phyloP scores from a whole-genome alignment of 2,797 vertebrate genomes.

The Pogonophryne albipinna region DNA sequence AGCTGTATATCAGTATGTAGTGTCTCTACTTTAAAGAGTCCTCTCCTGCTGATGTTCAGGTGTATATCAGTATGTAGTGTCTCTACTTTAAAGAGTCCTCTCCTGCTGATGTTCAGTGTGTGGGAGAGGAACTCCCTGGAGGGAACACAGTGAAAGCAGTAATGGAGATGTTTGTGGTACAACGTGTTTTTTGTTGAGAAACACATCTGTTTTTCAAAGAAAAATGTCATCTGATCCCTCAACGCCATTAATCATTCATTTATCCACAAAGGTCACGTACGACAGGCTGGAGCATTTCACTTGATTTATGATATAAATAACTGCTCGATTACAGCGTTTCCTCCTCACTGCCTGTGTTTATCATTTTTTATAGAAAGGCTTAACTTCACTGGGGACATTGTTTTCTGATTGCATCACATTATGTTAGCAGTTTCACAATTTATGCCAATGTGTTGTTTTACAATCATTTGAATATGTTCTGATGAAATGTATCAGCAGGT shows the following conservation, averaged over 20 bases:
- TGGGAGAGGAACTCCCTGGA: no score
- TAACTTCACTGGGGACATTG: neutral
- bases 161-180: neutral
- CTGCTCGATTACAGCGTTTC: neutral
- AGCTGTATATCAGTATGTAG: no score
- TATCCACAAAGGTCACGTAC: conserved; percentile 3
- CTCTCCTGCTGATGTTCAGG: no score
- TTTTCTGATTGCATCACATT: neutral
- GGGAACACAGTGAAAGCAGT: neutral
- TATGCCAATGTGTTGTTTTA: neutral
- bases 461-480: neutral
- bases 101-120: no score
- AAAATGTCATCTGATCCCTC: conserved; percentile 14
- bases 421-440: neutral
- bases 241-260: conserved; percentile 59
- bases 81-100: no score
- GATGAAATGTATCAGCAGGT: neutral
- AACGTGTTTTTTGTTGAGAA: conserved; percentile 44
- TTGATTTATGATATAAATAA: conserved; percentile 1
- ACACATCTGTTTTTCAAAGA: conserved; percentile 38
- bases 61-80: no score
- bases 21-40: no score
- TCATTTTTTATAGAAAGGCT: neutral
- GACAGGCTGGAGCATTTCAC: conserved; percentile 3
- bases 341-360: neutral